Base-by-base conservation (phyloP, 2,888 invertebrate genomes). In the Microchrysa polita region DNA sequence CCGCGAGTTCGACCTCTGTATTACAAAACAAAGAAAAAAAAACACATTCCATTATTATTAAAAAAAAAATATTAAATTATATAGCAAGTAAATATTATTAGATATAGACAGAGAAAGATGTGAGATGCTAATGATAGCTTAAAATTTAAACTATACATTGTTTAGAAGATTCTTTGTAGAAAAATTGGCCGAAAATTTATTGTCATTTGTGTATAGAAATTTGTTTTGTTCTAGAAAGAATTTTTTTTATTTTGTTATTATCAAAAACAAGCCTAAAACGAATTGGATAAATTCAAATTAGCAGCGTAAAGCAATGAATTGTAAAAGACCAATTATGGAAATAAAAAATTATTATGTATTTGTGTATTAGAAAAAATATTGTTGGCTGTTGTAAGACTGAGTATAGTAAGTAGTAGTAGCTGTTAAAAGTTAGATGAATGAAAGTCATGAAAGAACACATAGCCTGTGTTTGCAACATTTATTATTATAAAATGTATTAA, bases 1-100 rank as follows among this genome's bases (percentile, higher is more conserved):
- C 92, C 93, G 76, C 93, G 88, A 79, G 90, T 91, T 81, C 93
- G 87, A 40, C 79, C 80, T 81, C 83, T 82, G 78, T 52, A 57
- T 60, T 9, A 9, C 48, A 40, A 27, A 72, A 44, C 71, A 23
- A 22, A 60, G 42, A 63, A 5, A 42, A 65, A 72, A 67, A 9
- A 42, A 67, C 40, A 40, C n/a, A n/a, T 34, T 34, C 67, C 16
- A 12, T 42, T 23, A 5, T 23, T 10, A 23, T 59, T 23, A n/a
- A n/a, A n/a, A n/a, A n/a, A n/a, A n/a, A n/a, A n/a, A n/a, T n/a
- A n/a, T n/a, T n/a, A n/a, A n/a, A n/a, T n/a, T 22, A 16, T 63
- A 10, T 20, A 63, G 20, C 16, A 16, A 40, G 14, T 71, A 40
- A 16, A 5, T 20, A n/a, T 59, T 59, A 2, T n/a, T 27, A 60